These are phyloP conservation scores for Nasonia giraulti DNA, from an alignment of 1,140 invertebrate species.

Conservation along the genomic window DNA sequence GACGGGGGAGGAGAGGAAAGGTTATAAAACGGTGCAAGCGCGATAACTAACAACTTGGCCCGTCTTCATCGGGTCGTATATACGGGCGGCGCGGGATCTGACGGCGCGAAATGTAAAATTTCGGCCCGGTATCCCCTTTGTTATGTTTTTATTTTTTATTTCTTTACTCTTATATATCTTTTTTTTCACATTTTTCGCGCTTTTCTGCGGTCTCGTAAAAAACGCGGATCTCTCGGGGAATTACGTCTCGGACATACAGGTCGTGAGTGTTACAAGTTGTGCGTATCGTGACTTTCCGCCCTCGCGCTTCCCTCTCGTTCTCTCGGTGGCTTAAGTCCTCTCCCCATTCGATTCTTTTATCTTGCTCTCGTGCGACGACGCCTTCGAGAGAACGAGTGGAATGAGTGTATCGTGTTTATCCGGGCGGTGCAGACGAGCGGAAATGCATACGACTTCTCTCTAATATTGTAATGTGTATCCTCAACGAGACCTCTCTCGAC, in stretches of 20 bases:
- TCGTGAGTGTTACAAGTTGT: constrained; percentile 53
- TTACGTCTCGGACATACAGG: constrained; percentile 13
- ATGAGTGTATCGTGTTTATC: not conserved
- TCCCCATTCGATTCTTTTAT: not conserved
- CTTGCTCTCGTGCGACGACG: no score
- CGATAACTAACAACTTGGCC: constrained; percentile 35
- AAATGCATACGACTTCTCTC: constrained; percentile 6
- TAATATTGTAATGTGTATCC: not conserved
- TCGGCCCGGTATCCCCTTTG: not conserved
- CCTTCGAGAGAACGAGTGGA: not conserved
- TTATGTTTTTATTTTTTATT: not conserved
- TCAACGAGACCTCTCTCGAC: not conserved
- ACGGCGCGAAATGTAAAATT: not conserved
- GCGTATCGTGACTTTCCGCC: constrained; percentile 53
- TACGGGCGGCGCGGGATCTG: not conserved
- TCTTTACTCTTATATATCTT: not conserved
- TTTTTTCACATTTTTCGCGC: constrained; percentile 23
- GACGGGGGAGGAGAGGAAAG: not conserved
- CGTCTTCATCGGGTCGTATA: not conserved
- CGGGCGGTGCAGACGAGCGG: constrained; percentile 15
- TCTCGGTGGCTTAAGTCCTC: not conserved
- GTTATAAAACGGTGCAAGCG: constrained; percentile 40
- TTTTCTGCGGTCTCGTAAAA: constrained; percentile 29
- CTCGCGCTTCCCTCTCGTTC: constrained; percentile 11
- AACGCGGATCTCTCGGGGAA: constrained; percentile 32